These are phyloP conservation scores for Nineta flava DNA, from an alignment of 2,888 invertebrate genomes.

Conservation along the genomic window DNA sequence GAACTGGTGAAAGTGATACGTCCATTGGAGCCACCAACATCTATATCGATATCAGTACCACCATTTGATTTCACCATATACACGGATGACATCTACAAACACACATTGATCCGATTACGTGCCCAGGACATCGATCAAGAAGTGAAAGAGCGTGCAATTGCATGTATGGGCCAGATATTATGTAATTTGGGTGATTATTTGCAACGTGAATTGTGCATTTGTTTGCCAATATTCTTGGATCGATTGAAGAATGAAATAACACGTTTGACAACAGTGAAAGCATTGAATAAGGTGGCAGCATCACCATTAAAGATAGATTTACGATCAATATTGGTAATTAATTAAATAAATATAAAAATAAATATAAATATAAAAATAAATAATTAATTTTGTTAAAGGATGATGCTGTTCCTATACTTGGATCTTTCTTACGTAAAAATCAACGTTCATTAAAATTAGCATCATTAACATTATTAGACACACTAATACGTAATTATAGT, in stretches of 20 bases:
- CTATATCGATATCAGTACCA: no score
- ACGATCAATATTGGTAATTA: conserved; percentile 55
- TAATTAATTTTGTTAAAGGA: conserved; percentile 37
- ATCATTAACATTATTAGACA: conserved; percentile 78
- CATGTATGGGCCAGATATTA: conserved; percentile 90
- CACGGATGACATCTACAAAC: conserved; percentile 65
- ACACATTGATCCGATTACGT: conserved; percentile 69
- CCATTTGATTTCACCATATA: conserved; percentile 60
- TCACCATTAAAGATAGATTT: conserved; percentile 77
- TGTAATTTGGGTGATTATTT: conserved; percentile 82
- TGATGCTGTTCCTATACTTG: conserved; percentile 81
- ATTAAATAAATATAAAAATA: not conserved
- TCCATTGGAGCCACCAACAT: conserved; percentile 45
- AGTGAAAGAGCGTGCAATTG: conserved; percentile 95
- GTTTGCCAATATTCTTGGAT: conserved; percentile 89
- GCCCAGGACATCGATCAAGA: conserved; percentile 98
- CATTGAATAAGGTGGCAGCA: conserved; percentile 83
- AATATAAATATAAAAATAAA: no score
- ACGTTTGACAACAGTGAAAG: conserved; percentile 88
- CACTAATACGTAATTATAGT: conserved; percentile 78
- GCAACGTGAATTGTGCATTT: conserved; percentile 58
- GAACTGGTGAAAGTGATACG: conserved; percentile 88
- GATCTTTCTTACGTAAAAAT: conserved; percentile 90
- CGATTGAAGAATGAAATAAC: conserved; percentile 94
- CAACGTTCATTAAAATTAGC: conserved; percentile 86